Evolutionary conservation across 37 sponge, comb jelly and placozoan genomes (phyloP).

Genomic region (Geodia barretti): DNA sequence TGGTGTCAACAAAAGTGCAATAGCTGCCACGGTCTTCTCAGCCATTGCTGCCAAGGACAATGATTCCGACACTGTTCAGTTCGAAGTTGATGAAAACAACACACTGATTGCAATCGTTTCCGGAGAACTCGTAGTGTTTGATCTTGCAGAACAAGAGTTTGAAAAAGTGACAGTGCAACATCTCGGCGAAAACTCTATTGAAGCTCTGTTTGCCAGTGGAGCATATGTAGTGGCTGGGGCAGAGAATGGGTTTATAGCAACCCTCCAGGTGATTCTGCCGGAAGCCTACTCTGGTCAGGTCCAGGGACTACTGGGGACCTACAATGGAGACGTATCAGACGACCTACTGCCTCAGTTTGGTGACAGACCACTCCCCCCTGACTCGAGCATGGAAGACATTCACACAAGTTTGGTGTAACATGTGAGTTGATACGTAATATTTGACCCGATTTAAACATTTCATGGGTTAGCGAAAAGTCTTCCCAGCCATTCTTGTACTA

Average conservation of each 20-base stretch:
- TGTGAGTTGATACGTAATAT: conserved; percentile 56
- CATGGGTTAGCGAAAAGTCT: too few relatives aligned
- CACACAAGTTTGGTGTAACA: conserved; percentile 57
- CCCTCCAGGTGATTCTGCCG: conserved; percentile 27
- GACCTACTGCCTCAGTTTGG: conserved; percentile 36
- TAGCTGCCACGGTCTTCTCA: conserved; percentile 49
- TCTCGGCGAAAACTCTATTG: conserved; percentile 16
- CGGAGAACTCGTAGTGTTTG: conserved; percentile 21
- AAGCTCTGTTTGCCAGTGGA: conserved; percentile 22
- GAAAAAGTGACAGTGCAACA: conserved; percentile 24
- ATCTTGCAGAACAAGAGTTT: conserved; percentile 29
- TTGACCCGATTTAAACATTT: too few relatives aligned
- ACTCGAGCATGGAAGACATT: conserved; percentile 39
- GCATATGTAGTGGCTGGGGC: conserved; percentile 22
- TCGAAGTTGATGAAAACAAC: conserved; percentile 30
- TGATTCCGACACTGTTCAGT: conserved; percentile 66
- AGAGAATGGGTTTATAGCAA: conserved; percentile 35
- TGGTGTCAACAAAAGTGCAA: not conserved
- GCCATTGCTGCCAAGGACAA: conserved; percentile 50
- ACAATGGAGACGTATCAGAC: conserved; percentile 57
- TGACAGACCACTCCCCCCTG: conserved; percentile 12
- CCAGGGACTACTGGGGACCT: conserved; percentile 45
- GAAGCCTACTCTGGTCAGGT: not conserved
- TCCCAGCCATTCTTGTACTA: too few relatives aligned
- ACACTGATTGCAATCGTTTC: conserved; percentile 10